Evolutionary conservation across 2,797 vertebrate species (phyloP).

Genomic region (Poeciliopsis turneri): DNA sequence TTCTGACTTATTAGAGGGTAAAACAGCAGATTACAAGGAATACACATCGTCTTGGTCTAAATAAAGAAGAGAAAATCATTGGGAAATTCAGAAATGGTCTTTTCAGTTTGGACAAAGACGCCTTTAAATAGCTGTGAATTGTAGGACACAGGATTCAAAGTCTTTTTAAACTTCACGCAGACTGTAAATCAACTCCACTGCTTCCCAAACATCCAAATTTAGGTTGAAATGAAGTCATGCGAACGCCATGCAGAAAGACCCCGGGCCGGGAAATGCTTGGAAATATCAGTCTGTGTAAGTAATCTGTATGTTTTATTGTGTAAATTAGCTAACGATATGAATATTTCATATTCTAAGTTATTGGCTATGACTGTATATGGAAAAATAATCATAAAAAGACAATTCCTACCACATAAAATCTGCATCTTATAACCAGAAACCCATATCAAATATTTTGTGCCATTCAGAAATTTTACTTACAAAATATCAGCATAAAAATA

Average conservation of each 20-base stretch:
- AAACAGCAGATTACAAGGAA: slow-evolving; percentile 42
- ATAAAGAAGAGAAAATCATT: slow-evolving; percentile 30
- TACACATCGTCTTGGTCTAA: slow-evolving; percentile 48
- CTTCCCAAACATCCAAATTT: slow-evolving; percentile 5
- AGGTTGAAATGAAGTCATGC: not conserved
- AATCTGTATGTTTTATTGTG: not conserved
- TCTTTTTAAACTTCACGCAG: not conserved
- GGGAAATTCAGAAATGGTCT: slow-evolving; percentile 30
- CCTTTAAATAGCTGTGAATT: slow-evolving; percentile 37
- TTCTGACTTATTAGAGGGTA: slow-evolving; percentile 34
- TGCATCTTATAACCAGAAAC: not conserved
- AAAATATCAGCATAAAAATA: too few species aligned
- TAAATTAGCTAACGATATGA: too few species aligned
- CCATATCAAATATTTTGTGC: not conserved
- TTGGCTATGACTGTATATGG: not conserved
- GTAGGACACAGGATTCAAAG: slow-evolving; percentile 7
- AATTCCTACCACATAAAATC: not conserved
- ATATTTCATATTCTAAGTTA: not conserved
- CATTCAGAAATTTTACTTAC: not conserved
- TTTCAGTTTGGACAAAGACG: slow-evolving; percentile 27
- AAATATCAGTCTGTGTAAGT: not conserved
- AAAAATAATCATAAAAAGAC: not conserved
- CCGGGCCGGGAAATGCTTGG: not conserved
- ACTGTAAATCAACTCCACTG: not conserved
- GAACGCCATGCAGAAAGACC: too few species aligned